These are phyloP conservation scores for Stegophylla sp. DNA, from an alignment of 2,888 invertebrate species.

Conservation along the genomic window DNA sequence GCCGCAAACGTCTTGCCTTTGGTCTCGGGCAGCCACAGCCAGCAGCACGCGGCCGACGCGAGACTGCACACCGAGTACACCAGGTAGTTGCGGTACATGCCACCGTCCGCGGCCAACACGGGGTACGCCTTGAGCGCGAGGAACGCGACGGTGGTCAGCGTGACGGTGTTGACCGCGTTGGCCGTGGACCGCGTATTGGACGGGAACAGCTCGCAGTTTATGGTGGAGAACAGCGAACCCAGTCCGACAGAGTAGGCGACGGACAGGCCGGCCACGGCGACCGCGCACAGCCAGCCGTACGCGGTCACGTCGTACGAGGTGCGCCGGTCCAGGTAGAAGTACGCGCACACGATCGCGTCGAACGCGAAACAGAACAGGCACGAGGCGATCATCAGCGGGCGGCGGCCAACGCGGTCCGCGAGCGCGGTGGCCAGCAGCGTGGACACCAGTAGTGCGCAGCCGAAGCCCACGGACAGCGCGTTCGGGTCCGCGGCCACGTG, in stretches of 20 bases:
- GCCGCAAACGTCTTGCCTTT: constrained; percentile 75
- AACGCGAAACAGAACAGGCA: constrained; percentile 69
- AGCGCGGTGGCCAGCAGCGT: constrained; percentile 58
- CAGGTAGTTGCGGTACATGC: constrained; percentile 73
- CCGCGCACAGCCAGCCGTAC: constrained; percentile 62
- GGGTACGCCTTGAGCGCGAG: constrained; percentile 70
- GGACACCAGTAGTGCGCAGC: background rate
- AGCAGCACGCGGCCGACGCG: constrained; percentile 67
- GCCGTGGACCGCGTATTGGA: constrained; percentile 72
- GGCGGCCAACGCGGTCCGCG: constrained; percentile 60
- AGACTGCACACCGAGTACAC: constrained; percentile 71
- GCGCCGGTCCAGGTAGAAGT: constrained; percentile 65
- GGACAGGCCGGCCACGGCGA: constrained; percentile 68
- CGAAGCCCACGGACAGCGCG: background rate
- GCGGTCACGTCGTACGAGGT: constrained; percentile 65
- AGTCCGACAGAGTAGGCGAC: constrained; percentile 71
- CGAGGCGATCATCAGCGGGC: constrained; percentile 67
- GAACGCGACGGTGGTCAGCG: constrained; percentile 70
- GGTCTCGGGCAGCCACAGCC: constrained; percentile 70
- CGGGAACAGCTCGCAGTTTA: constrained; percentile 72
- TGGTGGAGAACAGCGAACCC: constrained; percentile 70
- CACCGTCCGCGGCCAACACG: constrained; percentile 69
- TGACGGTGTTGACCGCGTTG: constrained; percentile 69
- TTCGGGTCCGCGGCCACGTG: background rate
- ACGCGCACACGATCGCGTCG: constrained; percentile 67